A percentile compares a stretch with the other conserved stretches of the same genome.
These are phyloP conservation scores for Heteromyza rotundicornis DNA, from an alignment of 2,888 invertebrate genomes.

Conservation along the genomic window DNA sequence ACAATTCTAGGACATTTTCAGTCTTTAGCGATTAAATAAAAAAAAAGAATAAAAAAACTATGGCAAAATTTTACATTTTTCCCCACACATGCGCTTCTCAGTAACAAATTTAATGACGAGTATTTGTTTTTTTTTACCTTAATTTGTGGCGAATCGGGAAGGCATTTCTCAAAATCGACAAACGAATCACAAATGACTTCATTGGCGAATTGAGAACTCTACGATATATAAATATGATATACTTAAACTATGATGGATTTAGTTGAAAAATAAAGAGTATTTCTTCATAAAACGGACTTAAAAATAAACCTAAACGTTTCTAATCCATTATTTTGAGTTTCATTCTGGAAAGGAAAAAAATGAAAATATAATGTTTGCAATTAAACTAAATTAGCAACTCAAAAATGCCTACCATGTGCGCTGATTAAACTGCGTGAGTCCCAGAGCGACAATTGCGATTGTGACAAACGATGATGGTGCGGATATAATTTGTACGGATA, in stretches of 20 bases:
- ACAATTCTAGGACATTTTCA: conserved; percentile 60
- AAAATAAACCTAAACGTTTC: too few species aligned
- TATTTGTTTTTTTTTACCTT: too few species aligned
- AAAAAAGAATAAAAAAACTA: too few species aligned
- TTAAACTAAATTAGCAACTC: not conserved
- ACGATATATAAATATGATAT: too few species aligned
- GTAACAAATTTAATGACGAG: conserved; percentile 13
- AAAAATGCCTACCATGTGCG: conserved; percentile 53
- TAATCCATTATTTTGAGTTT: too few species aligned
- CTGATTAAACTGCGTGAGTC: conserved; percentile 61
- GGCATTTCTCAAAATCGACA: too few species aligned
- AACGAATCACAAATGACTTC: too few species aligned
- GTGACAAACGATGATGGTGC: conserved; percentile 59
- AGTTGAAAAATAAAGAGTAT: too few species aligned
- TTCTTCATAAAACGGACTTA: too few species aligned
- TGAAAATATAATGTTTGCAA: not conserved
- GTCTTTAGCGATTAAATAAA: conserved; percentile 60
- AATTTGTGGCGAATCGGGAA: too few species aligned
- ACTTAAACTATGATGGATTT: too few species aligned
- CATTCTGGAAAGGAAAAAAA: conserved; percentile 40
- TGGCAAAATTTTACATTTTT: conserved; percentile 54
- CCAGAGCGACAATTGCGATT: conserved; percentile 60
- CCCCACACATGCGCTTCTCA: conserved; percentile 7
- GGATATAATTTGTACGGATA: conserved; percentile 59
- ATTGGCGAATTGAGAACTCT: too few species aligned